Evolutionary conservation across 2,888 invertebrate genomes (phyloP).

Genomic region (Eurytoma californica): DNA sequence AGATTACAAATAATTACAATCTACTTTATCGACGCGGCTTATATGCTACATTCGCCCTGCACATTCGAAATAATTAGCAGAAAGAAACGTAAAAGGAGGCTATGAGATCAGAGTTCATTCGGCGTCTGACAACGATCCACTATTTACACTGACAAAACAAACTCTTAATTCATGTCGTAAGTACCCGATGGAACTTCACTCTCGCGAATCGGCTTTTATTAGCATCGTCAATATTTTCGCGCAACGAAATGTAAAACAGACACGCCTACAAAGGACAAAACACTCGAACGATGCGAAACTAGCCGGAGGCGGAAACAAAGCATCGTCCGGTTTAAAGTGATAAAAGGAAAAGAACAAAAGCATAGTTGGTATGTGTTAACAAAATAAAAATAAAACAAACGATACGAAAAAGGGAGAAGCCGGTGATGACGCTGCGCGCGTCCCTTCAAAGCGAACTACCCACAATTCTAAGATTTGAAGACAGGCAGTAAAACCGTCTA

Average conservation of each 20-base stretch:
- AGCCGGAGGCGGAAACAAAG: neutral
- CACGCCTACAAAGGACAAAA: neutral
- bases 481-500: neutral
- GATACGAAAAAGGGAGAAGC: neutral
- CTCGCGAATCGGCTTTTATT: neutral
- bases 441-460: neutral
- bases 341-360: neutral
- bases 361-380: neutral
- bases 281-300: neutral
- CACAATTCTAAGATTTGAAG: neutral
- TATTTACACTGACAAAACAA: neutral
- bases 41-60: neutral
- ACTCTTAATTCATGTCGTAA: neutral
- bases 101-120: conserved; percentile 10
- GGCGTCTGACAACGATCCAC: neutral
- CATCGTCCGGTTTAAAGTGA: neutral
- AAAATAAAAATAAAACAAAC: neutral
- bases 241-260: no score
- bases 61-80: conserved; percentile 17
- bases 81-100: conserved; percentile 2
- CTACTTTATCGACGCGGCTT: conserved; percentile 27
- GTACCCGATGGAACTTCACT: neutral
- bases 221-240: no score
- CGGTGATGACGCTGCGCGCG: neutral
- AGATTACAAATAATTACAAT: neutral